Base-by-base conservation (phyloP, 1,140 invertebrate genomes). In the Zaprionus taronus region DNA sequence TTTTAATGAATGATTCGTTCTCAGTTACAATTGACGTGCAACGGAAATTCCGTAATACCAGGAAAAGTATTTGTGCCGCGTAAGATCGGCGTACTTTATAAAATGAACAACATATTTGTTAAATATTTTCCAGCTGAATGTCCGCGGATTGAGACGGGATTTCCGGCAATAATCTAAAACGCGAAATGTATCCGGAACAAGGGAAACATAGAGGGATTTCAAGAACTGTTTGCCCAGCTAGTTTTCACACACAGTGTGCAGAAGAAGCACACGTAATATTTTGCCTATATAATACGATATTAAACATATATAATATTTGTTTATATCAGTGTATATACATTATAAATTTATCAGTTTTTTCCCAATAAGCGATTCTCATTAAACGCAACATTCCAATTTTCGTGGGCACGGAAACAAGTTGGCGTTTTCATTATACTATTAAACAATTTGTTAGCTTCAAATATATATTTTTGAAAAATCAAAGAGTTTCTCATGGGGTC, bases 321-420 rank as follows among this genome's bases (percentile, higher is more conserved):
- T 47, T 47, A 47, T 17, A 6, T 0, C 20, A 49, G 44, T 2
- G n/a, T 20, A 24, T 22, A 22, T 11, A 12, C 9, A 4, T 7
- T 51, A 51, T 24, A 24, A 24, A 51, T 24, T 51, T 22, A 51
- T 51, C 47, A 12, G 3, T 24, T 20, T 51, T 24, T 12, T 20
- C 20, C 20, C 47, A 22, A 51, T 51, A 51, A 51, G 47, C 36
- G 36, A 38, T 38, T 38, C 36, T 38, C 36, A 38, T 38, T 38
- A 14, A 38, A 38, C 15, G 41, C 20, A 51, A 51, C 47, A 24
- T 22, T 22, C 24, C 53, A 7, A 56, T 31, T 28, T 56, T 56
- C 53, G 53, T 56, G 22, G 26, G 53, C 62, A 70, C 83, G 83
- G 83, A 85, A 85, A 77, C 79, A 81, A 76, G 75, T 84, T 85